These are phyloP conservation scores for Trichogramma evanescens DNA, from an alignment of 2,888 invertebrate genomes.

Conservation along the genomic window DNA sequence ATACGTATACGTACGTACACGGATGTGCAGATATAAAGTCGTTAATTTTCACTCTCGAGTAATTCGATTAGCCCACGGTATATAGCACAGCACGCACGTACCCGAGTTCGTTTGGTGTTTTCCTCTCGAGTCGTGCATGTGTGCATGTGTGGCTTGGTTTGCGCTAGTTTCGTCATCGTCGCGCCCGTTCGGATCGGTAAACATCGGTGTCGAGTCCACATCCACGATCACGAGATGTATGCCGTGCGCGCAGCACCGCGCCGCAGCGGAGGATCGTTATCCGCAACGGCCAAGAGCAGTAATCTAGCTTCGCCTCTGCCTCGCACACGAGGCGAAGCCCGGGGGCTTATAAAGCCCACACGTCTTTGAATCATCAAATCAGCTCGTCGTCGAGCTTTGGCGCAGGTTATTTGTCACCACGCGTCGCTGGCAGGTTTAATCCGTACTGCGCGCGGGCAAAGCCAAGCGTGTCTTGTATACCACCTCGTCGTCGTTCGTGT, in stretches of 20 bases:
- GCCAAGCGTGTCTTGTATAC: no score
- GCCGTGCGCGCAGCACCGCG: slow-evolving; percentile 31
- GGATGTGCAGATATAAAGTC: slow-evolving; percentile 13
- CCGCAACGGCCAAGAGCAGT: not conserved
- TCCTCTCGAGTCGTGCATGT: slow-evolving; percentile 2
- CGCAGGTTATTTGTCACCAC: slow-evolving; percentile 42
- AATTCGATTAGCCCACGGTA: slow-evolving; percentile 8
- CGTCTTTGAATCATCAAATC: slow-evolving; percentile 43
- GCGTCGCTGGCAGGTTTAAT: slow-evolving; percentile 21
- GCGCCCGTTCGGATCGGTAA: slow-evolving; percentile 28
- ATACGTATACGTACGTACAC: not conserved
- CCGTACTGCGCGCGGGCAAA: no score
- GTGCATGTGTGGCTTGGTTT: not conserved
- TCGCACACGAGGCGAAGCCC: no score
- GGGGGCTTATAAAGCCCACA: slow-evolving; percentile 31
- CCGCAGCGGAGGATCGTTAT: not conserved
- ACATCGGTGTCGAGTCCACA: not conserved
- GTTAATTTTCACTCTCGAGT: slow-evolving; percentile 19
- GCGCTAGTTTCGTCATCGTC: slow-evolving; percentile 29
- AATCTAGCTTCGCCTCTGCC: no score
- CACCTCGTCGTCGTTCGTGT: no score
- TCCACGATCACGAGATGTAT: slow-evolving; percentile 28
- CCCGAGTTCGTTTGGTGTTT: slow-evolving; percentile 12
- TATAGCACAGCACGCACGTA: no score
- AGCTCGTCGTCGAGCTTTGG: slow-evolving; percentile 22